Evolutionary conservation across 2,888 invertebrate species (phyloP).

Genomic region (Idaea aversata): DNA sequence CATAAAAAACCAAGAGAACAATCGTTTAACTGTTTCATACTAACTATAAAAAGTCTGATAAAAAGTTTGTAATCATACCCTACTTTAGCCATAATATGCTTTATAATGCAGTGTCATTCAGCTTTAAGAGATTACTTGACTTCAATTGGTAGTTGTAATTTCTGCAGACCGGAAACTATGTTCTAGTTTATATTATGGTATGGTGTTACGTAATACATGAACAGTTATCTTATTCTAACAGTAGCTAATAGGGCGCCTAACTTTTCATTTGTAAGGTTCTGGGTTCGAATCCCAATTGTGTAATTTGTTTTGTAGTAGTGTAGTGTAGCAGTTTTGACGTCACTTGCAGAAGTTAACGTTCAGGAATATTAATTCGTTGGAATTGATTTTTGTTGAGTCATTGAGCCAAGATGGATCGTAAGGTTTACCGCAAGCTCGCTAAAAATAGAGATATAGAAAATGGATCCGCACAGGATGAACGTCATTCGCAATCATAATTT

Average conservation of each 20-base stretch:
- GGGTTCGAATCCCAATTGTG: background rate
- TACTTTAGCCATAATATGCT: background rate
- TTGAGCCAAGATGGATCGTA: too few species aligned
- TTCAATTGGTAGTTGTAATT: background rate
- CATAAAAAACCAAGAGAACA: too few species aligned
- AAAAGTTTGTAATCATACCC: background rate
- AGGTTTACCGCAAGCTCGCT: too few species aligned
- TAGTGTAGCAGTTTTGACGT: too few species aligned
- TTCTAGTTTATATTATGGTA: background rate
- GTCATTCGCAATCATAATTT: too few species aligned
- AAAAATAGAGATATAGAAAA: too few species aligned
- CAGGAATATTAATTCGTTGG: too few species aligned
- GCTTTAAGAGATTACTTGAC: background rate
- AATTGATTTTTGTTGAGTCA: too few species aligned
- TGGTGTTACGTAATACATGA: background rate
- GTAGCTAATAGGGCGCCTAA: background rate
- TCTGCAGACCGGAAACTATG: background rate
- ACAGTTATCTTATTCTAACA: background rate
- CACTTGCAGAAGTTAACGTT: too few species aligned
- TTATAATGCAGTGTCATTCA: background rate
- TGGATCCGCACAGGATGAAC: too few species aligned
- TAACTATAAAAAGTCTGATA: too few species aligned
- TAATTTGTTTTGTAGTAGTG: background rate
- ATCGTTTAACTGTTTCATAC: too few species aligned
- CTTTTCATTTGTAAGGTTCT: background rate